These are phyloP conservation scores for Rotaria macrura DNA, from an alignment of 2,888 invertebrate species.

Conservation along the genomic window DNA sequence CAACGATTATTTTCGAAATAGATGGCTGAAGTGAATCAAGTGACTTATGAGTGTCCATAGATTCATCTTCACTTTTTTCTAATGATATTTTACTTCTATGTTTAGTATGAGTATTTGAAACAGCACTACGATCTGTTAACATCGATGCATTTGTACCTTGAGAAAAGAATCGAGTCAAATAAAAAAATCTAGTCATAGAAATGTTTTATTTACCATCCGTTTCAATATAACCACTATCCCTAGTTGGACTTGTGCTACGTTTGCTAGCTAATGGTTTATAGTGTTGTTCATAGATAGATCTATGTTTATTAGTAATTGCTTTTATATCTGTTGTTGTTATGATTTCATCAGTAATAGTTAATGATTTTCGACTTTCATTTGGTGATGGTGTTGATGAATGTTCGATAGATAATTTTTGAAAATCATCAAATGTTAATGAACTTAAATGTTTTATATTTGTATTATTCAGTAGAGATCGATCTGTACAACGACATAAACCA, in stretches of 20 bases:
- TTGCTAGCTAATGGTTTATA: background rate
- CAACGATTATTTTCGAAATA: background rate
- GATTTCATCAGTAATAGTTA: background rate
- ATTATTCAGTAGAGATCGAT: background rate
- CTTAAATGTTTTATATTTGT: background rate
- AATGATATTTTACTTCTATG: background rate
- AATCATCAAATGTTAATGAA: background rate
- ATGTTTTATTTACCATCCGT: background rate
- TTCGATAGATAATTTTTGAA: background rate
- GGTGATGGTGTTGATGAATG: background rate
- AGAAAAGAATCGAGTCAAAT: too few species aligned
- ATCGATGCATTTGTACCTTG: background rate
- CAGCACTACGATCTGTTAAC: background rate
- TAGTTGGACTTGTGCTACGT: background rate
- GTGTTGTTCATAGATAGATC: background rate
- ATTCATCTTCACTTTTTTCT: slow-evolving; percentile 7
- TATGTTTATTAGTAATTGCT: too few species aligned
- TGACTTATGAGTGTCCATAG: background rate
- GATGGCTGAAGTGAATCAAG: background rate
- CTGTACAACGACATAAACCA: background rate
- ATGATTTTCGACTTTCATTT: background rate
- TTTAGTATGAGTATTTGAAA: background rate
- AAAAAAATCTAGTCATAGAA: too few species aligned
- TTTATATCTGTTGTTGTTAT: background rate
- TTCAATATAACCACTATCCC: slow-evolving; percentile 2